phyloP scores from a whole-genome alignment of 2,797 vertebrate genomes.

The Falco columbarius region DNA sequence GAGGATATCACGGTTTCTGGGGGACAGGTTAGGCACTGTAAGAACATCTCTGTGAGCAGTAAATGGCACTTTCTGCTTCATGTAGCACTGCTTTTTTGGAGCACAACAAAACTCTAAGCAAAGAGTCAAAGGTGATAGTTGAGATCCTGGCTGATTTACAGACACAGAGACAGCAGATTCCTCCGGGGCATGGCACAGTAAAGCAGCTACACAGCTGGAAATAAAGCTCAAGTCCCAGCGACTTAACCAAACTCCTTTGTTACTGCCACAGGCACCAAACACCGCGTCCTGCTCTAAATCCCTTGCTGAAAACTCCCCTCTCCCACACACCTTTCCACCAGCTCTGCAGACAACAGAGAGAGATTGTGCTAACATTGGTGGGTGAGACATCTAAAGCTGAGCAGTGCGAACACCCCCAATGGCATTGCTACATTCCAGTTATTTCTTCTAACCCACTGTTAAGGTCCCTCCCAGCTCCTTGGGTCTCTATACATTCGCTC shows the following conservation, averaged over 20 bases:
- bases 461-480: neutral
- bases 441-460: neutral
- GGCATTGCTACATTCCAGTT: neutral
- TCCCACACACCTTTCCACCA: neutral
- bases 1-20: rapidly evolving
- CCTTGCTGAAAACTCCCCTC: neutral
- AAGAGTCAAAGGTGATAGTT: neutral
- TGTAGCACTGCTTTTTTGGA: neutral
- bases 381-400: neutral
- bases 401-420: neutral
- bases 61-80: neutral
- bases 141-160: neutral
- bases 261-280: neutral
- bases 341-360: neutral
- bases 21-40: neutral
- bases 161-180: neutral
- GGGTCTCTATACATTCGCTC: neutral
- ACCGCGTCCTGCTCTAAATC: neutral
- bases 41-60: neutral
- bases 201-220: neutral
- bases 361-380: neutral
- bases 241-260: neutral
- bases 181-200: neutral
- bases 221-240: neutral
- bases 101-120: neutral